phyloP scores from a whole-genome alignment of 2,113 vertebrate species.

The Conger conger region DNA sequence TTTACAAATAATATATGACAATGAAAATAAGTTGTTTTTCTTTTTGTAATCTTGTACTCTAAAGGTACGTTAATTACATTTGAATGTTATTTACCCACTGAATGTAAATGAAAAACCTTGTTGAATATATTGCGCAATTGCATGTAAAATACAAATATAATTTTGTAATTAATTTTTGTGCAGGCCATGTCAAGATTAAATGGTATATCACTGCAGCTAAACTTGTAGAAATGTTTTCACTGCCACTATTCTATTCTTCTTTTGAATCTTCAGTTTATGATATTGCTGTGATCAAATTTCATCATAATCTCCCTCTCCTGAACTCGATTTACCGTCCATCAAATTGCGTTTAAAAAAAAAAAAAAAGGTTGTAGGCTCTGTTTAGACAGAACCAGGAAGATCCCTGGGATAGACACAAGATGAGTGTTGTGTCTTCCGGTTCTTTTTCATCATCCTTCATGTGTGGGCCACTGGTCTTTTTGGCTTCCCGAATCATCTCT shows the following conservation, averaged over 20 bases:
- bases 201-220: not conserved
- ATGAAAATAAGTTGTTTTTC: conserved; percentile 14
- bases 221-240: not conserved
- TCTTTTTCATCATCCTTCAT: no score
- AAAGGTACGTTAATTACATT: conserved; percentile 23
- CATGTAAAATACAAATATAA: conserved; percentile 32
- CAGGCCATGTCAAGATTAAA: not conserved
- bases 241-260: not conserved
- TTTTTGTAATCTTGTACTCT: conserved; percentile 18
- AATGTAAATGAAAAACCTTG: conserved; percentile 33
- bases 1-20: conserved; percentile 34
- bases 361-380: no score
- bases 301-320: not conserved
- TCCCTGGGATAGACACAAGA: no score
- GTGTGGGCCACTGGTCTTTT: no score
- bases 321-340: not conserved
- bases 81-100: conserved; percentile 15
- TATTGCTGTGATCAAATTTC: not conserved
- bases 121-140: conserved; percentile 27
- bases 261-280: not conserved
- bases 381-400: no score
- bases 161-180: conserved; percentile 31
- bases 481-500: no score
- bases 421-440: no score
- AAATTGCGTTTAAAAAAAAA: no score